These are phyloP conservation scores for Diarsia mendica DNA, from an alignment of 2,888 invertebrate genomes.

Conservation along the genomic window DNA sequence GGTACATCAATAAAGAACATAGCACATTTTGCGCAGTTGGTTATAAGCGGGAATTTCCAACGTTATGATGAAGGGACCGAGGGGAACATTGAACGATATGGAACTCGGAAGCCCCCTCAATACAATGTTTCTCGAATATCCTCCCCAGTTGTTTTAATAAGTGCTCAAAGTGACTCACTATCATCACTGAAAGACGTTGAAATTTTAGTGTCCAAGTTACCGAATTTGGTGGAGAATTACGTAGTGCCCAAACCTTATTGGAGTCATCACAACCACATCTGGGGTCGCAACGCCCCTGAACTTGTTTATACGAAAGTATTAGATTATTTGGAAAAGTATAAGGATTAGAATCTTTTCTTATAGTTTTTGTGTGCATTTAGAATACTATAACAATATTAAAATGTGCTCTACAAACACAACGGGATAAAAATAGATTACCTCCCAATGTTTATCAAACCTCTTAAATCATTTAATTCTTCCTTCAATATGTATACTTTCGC, in stretches of 20 bases:
- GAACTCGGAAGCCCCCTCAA: conserved; percentile 75
- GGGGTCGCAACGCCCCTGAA: conserved; percentile 77
- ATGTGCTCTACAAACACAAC: not conserved
- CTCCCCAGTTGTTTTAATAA: conserved; percentile 82
- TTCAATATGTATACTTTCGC: not conserved
- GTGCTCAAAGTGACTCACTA: conserved; percentile 91
- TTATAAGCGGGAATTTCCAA: conserved; percentile 78
- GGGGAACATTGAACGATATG: conserved; percentile 80
- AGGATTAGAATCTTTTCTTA: conserved; percentile 26
- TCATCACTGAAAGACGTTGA: conserved; percentile 90
- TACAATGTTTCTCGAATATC: conserved; percentile 80
- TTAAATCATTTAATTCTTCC: not conserved
- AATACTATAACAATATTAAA: not conserved
- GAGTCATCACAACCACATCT: conserved; percentile 85
- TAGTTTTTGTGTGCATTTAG: not conserved
- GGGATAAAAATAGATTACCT: not conserved
- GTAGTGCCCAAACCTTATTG: conserved; percentile 88
- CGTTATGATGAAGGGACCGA: conserved; percentile 81
- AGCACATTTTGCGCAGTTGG: conserved; percentile 89
- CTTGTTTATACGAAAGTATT: conserved; percentile 78
- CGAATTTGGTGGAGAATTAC: conserved; percentile 90
- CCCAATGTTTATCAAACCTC: not conserved
- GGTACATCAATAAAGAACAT: conserved; percentile 87
- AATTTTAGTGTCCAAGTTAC: conserved; percentile 87
- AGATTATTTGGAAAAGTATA: conserved; percentile 73